phyloP scores from a whole-genome alignment of 2,797 vertebrate species.

The Sebastes diaconus region DNA sequence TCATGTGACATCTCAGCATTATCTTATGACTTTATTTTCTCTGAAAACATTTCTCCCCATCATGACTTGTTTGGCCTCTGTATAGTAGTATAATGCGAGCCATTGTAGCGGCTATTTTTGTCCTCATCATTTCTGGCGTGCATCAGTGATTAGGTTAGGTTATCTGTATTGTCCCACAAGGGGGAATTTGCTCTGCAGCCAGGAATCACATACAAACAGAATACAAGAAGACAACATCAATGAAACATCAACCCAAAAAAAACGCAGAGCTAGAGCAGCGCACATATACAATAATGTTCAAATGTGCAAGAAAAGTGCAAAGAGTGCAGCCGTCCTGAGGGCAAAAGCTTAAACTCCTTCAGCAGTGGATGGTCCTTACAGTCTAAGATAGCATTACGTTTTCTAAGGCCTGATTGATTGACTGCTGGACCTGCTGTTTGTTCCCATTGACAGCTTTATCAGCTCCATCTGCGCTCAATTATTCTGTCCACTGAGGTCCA shows the following conservation, averaged over 20 bases:
- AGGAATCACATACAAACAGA: not conserved
- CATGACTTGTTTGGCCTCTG: not conserved
- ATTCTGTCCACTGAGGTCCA: constrained; percentile 49
- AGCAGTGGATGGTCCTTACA: not conserved
- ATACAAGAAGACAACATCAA: not conserved
- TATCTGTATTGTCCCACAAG: not conserved
- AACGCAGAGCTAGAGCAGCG: too few species aligned
- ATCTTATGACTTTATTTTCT: constrained; percentile 63
- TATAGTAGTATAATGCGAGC: constrained; percentile 29
- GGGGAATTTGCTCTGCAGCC: not conserved
- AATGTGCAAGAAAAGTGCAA: too few species aligned
- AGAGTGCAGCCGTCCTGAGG: not conserved
- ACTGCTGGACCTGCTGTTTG: constrained; percentile 47
- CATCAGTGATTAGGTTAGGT: not conserved
- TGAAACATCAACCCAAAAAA: accelerated
- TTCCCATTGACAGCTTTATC: constrained; percentile 57
- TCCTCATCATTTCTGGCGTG: constrained; percentile 6
- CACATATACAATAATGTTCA: too few species aligned
- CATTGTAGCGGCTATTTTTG: constrained; percentile 52
- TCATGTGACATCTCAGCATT: constrained; percentile 57
- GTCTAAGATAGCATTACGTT: not conserved
- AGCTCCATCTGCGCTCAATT: constrained; percentile 51
- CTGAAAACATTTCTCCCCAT: constrained; percentile 10
- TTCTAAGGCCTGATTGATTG: constrained; percentile 39
- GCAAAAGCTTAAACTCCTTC: not conserved